phyloP scores from a whole-genome alignment of 2,797 vertebrate genomes.

The Hoplostethus mediterraneus region DNA sequence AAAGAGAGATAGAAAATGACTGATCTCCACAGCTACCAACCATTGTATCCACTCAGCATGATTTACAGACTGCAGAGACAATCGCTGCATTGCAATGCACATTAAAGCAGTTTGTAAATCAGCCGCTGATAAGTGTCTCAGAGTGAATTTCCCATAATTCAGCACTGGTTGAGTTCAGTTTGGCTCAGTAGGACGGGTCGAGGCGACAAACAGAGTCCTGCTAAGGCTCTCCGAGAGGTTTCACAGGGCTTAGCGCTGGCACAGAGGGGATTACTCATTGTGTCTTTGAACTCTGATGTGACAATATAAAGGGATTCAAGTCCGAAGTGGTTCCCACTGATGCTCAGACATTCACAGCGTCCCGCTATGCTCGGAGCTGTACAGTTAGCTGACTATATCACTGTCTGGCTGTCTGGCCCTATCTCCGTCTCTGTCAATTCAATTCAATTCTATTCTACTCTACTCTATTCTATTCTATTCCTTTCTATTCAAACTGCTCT shows the following conservation, averaged over 20 bases:
- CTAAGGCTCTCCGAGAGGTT: constrained; percentile 26
- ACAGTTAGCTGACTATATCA: neutral
- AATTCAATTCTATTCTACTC: no score
- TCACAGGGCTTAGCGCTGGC: constrained; percentile 28
- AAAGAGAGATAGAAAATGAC: constrained; percentile 31
- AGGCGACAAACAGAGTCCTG: constrained; percentile 56
- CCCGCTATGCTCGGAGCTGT: no score
- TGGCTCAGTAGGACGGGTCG: constrained; percentile 63
- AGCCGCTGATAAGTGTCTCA: constrained; percentile 55
- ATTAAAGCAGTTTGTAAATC: constrained; percentile 32
- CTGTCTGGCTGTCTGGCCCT: neutral
- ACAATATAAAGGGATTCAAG: constrained; percentile 26
- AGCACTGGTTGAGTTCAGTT: constrained; percentile 38
- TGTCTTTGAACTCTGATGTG: constrained; percentile 14
- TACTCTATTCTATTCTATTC: no score
- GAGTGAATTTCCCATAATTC: constrained; percentile 47
- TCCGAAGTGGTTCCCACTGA: constrained; percentile 9
- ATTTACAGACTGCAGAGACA: constrained; percentile 23
- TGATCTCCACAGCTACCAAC: constrained; percentile 25
- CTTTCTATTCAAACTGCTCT: no score
- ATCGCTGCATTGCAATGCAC: constrained; percentile 34
- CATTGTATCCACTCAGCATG: neutral
- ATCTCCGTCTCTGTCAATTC: constrained; percentile 2
- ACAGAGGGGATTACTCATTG: constrained; percentile 38
- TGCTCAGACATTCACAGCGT: constrained; percentile 1